A percentile compares a stretch with the other conserved stretches of the same genome.
These are phyloP conservation scores for Torymus texanus DNA, from an alignment of 2,888 invertebrate genomes.

Conservation along the genomic window DNA sequence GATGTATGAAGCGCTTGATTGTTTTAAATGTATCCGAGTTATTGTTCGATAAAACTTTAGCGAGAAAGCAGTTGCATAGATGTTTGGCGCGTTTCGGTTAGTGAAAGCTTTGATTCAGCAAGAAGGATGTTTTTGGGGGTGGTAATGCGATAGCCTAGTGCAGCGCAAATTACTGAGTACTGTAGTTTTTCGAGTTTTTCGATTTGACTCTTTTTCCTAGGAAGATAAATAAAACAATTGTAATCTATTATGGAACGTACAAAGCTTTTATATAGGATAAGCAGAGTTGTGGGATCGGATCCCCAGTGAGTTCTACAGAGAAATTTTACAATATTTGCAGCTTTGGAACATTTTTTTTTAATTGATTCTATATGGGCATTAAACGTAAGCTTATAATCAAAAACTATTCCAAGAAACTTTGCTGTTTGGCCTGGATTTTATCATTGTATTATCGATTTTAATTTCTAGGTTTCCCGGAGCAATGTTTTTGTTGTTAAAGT, in stretches of 20 bases:
- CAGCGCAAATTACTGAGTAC: neutral
- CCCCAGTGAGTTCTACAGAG: neutral
- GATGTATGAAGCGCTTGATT: neutral
- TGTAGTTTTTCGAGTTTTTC: constrained; percentile 8
- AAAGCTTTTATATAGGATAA: constrained; percentile 1
- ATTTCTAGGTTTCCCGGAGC: neutral
- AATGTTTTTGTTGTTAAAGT: constrained; percentile 30
- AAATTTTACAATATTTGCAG: neutral
- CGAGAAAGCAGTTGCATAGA: neutral
- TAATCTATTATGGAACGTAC: neutral
- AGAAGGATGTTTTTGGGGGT: neutral
- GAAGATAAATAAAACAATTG: neutral
- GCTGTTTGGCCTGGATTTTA: constrained; percentile 1
- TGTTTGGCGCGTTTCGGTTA: neutral
- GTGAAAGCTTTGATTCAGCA: neutral
- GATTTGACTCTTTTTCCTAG: neutral
- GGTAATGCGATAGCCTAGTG: neutral
- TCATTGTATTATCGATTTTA: neutral
- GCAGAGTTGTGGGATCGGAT: neutral
- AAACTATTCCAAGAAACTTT: neutral
- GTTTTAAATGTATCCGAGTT: neutral
- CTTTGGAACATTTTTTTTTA: neutral
- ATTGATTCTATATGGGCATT: neutral
- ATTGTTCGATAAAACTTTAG: neutral
- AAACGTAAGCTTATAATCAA: neutral